Base-by-base conservation (phyloP, 2,797 vertebrate genomes). In the Spheniscus humboldti region DNA sequence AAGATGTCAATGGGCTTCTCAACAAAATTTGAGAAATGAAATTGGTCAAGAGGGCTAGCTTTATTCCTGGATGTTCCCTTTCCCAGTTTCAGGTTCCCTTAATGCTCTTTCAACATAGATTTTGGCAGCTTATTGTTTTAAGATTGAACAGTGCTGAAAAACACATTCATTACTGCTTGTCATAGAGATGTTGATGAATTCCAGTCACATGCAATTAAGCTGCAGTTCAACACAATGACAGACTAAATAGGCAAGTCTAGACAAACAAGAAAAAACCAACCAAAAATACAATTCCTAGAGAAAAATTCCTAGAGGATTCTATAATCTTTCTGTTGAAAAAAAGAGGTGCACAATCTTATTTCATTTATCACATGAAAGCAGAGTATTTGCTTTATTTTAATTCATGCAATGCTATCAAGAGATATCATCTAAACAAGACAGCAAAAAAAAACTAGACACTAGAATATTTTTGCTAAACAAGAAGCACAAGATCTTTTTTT, bases 161-260 rank as follows among this genome's bases (percentile, higher is more conserved):
- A 78, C 30, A 68, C 69, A 86, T 72, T 84, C 50, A 92, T 79
- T 90, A 83, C n/a, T 78, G 86, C 28, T 87, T 56, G 71, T 73
- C 74, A 60, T 22, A 77, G 66, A 90, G 78, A 53, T 66, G 48
- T 6, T 55, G 69, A 45, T 81, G 53, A 88, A 94, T 87, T 90
- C 85, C 41, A 96, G 85, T 95, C 90, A 78, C 80, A 87, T 63
- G 82, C 87, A 90, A 93, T 95, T 92, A 92, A 93, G 85, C 82
- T 88, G 52, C 68, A 87, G 86, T 92, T 91, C 91, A 90, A 30
- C 15, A 56, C 66, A 57, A 92, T 11, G 57, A 82, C 94, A 96
- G 88, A 86, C 94, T 95, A 96, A 95, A 84, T 62, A 88, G 18
- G 56, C 83, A 95, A 74, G 92, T 89, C 93, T 93, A 96, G 92